Evolutionary conservation across 1,140 invertebrate genomes (phyloP), one percentile per base, ranked within the genome.

Genomic region (Zophobas atratus): DNA sequence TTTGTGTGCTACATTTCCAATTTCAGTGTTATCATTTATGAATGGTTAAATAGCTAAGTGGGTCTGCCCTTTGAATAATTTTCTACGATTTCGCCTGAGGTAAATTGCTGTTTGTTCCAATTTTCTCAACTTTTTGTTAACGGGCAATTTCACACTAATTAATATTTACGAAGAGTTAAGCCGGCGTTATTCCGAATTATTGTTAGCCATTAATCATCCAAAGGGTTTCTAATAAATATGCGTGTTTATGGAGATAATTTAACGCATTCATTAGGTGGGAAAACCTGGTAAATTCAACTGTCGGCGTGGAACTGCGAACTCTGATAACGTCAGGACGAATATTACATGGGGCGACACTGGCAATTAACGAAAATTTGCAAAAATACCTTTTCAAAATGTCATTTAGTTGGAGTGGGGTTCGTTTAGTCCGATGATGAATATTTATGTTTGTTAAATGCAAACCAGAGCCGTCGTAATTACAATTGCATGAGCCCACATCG

Each of bases 181-280:
- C 57, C 55, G 46, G 57, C 39, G 49, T 76, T 76, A 76, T 76
- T 76, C 63, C 2, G 75, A 70, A 77, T 77, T 77, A 77, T 53
- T 77, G 38, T 53, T 38, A 34, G 75, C 70, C 49, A 77, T 77
- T 77, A 77, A 77, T 77, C 75, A 77, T 71, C 51, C 6, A 57
- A 70, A 67, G 63, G 75, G 75, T 77, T 76, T 56, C 53, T 77
- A 77, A 77, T 77, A 77, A 77, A 77, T 77, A 77, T 70, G 63
- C 75, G 75, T 77, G 75, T 77, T 77, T 77, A 77, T 71, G 48
- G 63, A 77, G 75, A 77, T 77, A 55, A 77, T 71, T 71, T 76
- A 67, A 67, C 34, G 74, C 55, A 60, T 60, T 75, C 57, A 75
- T 75, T 75, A 75, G 74, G 56, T 75, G 57, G 74, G 74, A 77